Evolutionary conservation across 2,113 vertebrate genomes (phyloP).

Genomic region (Zapus hudsonius): DNA sequence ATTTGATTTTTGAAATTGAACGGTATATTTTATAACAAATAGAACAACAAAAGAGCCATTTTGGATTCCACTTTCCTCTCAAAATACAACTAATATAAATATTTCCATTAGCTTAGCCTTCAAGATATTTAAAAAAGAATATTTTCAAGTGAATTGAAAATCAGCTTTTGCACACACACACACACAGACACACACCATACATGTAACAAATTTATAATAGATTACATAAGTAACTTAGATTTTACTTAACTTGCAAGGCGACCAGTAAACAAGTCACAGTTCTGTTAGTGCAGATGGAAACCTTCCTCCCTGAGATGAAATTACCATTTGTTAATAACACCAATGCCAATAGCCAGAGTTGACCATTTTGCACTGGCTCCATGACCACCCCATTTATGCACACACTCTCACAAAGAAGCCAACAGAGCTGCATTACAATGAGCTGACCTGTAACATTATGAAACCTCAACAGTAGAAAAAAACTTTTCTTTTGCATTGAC

Average conservation of each 20-base stretch:
- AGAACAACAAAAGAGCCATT: background rate
- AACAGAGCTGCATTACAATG: background rate
- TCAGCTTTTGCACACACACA: too few species aligned
- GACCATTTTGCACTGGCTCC: background rate
- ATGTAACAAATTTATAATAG: too few species aligned
- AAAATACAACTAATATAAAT: background rate
- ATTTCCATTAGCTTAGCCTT: background rate
- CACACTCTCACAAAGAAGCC: accelerated
- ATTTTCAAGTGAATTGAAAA: constrained; percentile 7
- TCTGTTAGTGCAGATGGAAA: background rate
- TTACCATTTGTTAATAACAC: background rate
- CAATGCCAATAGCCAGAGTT: background rate
- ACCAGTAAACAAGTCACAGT: background rate
- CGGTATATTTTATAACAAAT: background rate
- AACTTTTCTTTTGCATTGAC: background rate
- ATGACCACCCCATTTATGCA: background rate
- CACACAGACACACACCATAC: too few species aligned
- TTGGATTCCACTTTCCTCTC: background rate
- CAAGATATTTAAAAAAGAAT: background rate
- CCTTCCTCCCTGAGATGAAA: background rate
- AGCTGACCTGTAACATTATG: too few species aligned
- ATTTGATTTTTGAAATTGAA: constrained; percentile 25
- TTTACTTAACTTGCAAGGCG: background rate
- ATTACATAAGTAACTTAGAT: background rate
- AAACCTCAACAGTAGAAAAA: too few species aligned